Conservation (phyloP, 2,888 invertebrate genomes). For the Sesia apiformis region DNA sequence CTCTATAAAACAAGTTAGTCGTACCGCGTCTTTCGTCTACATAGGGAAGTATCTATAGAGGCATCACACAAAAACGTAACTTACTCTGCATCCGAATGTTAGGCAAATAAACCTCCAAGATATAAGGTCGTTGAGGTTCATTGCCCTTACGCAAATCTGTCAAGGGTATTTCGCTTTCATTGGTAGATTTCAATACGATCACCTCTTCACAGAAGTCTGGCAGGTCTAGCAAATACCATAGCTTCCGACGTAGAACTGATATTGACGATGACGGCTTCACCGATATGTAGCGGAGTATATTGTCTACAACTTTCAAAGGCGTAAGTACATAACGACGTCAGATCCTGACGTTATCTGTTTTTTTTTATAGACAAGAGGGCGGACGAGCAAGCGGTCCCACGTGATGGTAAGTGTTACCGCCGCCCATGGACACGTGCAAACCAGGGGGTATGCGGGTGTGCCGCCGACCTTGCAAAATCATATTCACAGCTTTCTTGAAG, state of each 20-base stretch:
- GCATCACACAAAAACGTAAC: background rate
- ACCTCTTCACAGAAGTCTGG: constrained; percentile 63
- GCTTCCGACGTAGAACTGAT: constrained; percentile 48
- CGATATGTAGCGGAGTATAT: constrained; percentile 50
- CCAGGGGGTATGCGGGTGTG: no score
- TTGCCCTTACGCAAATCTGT: constrained; percentile 52
- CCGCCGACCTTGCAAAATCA: no score
- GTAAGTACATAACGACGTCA: no score
- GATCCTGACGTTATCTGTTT: no score
- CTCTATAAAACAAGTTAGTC: no score
- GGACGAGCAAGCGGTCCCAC: no score
- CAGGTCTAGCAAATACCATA: constrained; percentile 56
- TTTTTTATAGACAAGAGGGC: no score
- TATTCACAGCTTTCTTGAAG: no score
- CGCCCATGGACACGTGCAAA: no score
- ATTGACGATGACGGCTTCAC: constrained; percentile 48
- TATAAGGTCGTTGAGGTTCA: constrained; percentile 47
- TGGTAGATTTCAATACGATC: constrained; percentile 41
- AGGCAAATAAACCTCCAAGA: constrained; percentile 57
- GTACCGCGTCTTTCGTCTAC: no score
- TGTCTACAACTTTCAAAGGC: constrained; percentile 29
- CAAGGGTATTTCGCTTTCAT: constrained; percentile 40
- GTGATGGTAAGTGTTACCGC: no score
- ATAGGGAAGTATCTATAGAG: no score
- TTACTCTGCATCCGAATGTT: background rate